Base-by-base conservation (phyloP, 2,888 invertebrate species). In the Rutpela maculata region DNA sequence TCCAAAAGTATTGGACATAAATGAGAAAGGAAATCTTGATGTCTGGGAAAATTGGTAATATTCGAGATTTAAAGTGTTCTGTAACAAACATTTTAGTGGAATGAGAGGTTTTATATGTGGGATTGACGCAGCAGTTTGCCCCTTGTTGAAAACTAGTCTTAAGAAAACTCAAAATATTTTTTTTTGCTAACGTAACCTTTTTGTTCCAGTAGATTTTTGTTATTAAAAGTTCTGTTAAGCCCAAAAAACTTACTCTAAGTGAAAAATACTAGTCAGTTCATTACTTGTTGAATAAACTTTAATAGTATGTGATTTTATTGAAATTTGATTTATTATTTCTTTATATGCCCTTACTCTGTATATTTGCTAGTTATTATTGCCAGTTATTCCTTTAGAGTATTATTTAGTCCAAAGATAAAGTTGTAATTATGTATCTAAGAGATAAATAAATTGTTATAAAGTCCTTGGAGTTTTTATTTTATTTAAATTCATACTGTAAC, bases 351-450 rank as follows among this genome's bases (percentile, higher is more conserved):
- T 3, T 35, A 35, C 31, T 35, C 9, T 35, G 10, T 67, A 55
- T 9, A 50, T 10, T 66, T 26, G 55, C 26, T 55, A 15, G 22
- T 55, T n/a, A 9, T n/a, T 31, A 55, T 55, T 63, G 72, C 72
- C 72, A 72, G 63, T 63, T 72, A 55, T 62, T 72, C 55, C 38
- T 63, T 50, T 26, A 72, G 72, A 72, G 72, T 72, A 72, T 72
- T 72, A 72, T 72, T 59, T 43, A 38, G 63, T 63, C 72, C 72
- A 72, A 72, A 72, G 72, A 72, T 26, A 50, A 55, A 72, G 26
- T 69, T 69, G n/a, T 59, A 62, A 69, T 59, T 62, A 60, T 63
- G 17, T 43, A 35, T n/a, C n/a, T 67, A 72, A 55, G 12, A 55
- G 55, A 72, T 63, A 55, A 72, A 72, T 63, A 63, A 59, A 72